A percentile compares a stretch with the other conserved stretches of the same genome.
Evolutionary conservation across 2,797 vertebrate genomes (phyloP).

Genomic region (Loriculus beryllinus): DNA sequence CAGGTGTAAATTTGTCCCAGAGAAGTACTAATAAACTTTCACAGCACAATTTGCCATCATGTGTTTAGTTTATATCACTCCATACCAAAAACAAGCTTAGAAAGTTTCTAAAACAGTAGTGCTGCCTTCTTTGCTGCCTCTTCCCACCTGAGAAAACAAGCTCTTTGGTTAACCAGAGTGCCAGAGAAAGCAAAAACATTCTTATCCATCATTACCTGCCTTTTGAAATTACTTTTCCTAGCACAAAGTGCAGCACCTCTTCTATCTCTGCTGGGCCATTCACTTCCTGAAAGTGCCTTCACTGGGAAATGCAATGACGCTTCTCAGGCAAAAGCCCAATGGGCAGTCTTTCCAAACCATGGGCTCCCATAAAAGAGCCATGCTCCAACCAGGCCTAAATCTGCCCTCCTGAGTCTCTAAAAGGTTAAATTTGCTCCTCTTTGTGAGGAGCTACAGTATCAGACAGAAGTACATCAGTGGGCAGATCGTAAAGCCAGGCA

Average conservation of each 20-base stretch:
- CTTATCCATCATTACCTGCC: not conserved
- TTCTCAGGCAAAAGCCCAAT: not conserved
- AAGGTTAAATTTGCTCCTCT: not conserved
- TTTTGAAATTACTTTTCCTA: not conserved
- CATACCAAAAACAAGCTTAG: not conserved
- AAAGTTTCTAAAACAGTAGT: not conserved
- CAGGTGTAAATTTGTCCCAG: not conserved
- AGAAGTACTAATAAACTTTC: constrained; percentile 20
- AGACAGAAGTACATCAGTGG: not conserved
- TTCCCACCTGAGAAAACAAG: constrained; percentile 10
- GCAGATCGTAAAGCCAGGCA: not conserved
- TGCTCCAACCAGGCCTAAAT: not conserved
- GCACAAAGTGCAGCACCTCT: not conserved
- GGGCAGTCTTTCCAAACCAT: not conserved
- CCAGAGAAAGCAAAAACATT: constrained; percentile 13
- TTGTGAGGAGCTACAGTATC: not conserved
- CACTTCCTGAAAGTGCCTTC: not conserved
- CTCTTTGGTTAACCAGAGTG: not conserved
- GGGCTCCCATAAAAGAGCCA: not conserved
- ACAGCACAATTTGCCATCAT: not conserved
- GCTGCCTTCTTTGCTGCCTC: not conserved
- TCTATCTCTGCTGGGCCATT: not conserved
- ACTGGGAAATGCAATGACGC: not conserved
- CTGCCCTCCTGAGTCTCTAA: not conserved
- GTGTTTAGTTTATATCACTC: not conserved